These are phyloP conservation scores for Auanema sp. DNA, from an alignment of 2,888 invertebrate species.

Conservation along the genomic window DNA sequence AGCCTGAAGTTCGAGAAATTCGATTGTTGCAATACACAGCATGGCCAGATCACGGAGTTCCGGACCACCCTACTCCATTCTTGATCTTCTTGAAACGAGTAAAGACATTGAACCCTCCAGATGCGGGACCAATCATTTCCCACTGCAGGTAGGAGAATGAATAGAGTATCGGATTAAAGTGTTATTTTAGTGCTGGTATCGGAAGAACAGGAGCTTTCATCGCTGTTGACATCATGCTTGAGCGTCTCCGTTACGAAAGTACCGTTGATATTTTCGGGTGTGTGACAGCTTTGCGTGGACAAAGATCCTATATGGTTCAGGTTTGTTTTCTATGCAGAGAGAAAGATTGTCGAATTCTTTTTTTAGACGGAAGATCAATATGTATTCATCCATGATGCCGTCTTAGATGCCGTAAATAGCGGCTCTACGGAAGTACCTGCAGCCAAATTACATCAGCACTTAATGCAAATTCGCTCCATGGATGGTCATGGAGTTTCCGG, in stretches of 20 bases:
- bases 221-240: slow-evolving; percentile 97
- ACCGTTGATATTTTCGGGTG: slow-evolving; percentile 98
- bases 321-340: slow-evolving; percentile 12
- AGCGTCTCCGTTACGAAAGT: slow-evolving; percentile 92
- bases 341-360: no score
- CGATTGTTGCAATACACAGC: slow-evolving; percentile 98
- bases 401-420: slow-evolving; percentile 93
- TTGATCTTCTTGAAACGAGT: slow-evolving; percentile 93
- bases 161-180: not conserved
- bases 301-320: slow-evolving; percentile 99
- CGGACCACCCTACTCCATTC: slow-evolving; percentile 97
- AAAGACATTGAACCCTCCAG: slow-evolving; percentile 83
- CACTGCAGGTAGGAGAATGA: slow-evolving; percentile 74
- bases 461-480: slow-evolving; percentile 70
- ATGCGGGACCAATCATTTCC: slow-evolving; percentile 89
- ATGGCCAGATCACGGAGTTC: slow-evolving; percentile 98
- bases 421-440: slow-evolving; percentile 90
- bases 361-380: slow-evolving; percentile 73
- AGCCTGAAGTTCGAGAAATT: slow-evolving; percentile 82
- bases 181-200: slow-evolving; percentile 74
- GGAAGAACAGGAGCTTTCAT: slow-evolving; percentile 95
- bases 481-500: slow-evolving; percentile 28
- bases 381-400: slow-evolving; percentile 96
- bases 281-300: slow-evolving; percentile 93
- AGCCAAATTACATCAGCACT: slow-evolving; percentile 87